These are phyloP conservation scores for Harpalus rubripes DNA, from an alignment of 2,888 invertebrate genomes.

Conservation along the genomic window DNA sequence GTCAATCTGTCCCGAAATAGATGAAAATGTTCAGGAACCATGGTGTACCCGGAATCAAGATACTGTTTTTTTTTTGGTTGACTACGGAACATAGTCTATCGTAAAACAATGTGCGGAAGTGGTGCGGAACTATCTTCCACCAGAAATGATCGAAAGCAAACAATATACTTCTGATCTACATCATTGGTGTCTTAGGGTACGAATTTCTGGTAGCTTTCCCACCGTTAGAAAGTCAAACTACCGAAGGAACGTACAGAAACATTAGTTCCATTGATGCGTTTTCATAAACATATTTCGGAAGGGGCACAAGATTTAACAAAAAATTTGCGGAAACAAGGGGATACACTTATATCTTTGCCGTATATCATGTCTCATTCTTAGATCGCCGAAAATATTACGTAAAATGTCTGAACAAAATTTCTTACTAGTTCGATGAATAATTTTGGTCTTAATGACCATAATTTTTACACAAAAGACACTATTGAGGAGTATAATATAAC, in stretches of 20 bases:
- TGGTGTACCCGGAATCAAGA: too few relatives aligned
- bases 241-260: constrained; percentile 85
- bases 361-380: constrained; percentile 87
- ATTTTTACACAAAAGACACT: too few relatives aligned
- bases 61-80: constrained; percentile 76
- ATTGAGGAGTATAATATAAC: too few relatives aligned
- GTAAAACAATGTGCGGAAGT: constrained; percentile 96
- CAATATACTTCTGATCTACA: constrained; percentile 92
- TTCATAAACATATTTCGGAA: constrained; percentile 82
- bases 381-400: constrained; percentile 78
- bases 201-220: constrained; percentile 96
- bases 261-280: constrained; percentile 84
- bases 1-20: too few relatives aligned
- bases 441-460: too few relatives aligned
- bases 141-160: constrained; percentile 95
- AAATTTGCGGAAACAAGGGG: constrained; percentile 82
- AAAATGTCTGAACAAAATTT: too few relatives aligned
- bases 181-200: constrained; percentile 97
- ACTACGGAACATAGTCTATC: too few relatives aligned
- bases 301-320: constrained; percentile 89
- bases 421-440: too few relatives aligned
- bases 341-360: constrained; percentile 83
- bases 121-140: constrained; percentile 96
- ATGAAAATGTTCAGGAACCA: too few relatives aligned
- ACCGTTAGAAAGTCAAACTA: constrained; percentile 91